Evolutionary conservation across 2,888 invertebrate species (phyloP).

Genomic region (Drosophila recens): DNA sequence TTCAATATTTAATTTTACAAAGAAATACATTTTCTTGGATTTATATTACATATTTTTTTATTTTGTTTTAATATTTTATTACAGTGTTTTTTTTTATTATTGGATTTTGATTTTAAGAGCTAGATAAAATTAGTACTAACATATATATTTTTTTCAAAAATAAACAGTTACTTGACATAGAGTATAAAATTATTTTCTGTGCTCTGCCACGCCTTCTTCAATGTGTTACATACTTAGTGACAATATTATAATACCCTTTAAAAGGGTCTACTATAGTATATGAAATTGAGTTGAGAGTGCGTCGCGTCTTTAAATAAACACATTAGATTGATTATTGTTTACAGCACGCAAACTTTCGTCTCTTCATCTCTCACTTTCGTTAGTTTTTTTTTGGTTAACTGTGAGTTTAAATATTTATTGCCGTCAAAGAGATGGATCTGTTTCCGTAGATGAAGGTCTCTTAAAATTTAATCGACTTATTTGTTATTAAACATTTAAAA

Average conservation of each 20-base stretch:
- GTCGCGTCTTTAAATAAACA: conserved; percentile 62
- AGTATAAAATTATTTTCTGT: no score
- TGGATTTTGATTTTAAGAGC: no score
- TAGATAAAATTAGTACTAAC: no score
- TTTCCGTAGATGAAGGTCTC: conserved; percentile 29
- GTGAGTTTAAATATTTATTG: conserved; percentile 53
- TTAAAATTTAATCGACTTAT: conserved; percentile 44
- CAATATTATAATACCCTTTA: neutral
- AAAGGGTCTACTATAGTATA: neutral
- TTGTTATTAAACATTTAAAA: conserved; percentile 30
- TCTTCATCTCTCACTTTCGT: conserved; percentile 4
- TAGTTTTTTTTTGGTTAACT: neutral
- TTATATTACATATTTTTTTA: no score
- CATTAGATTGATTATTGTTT: conserved; percentile 68
- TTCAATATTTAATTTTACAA: no score
- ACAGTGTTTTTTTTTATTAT: no score
- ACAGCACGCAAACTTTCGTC: conserved; percentile 63
- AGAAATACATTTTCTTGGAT: no score
- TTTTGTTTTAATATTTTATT: no score
- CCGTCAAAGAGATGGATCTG: conserved; percentile 21
- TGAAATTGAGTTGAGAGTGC: conserved; percentile 60
- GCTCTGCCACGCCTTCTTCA: no score
- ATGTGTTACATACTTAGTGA: neutral
- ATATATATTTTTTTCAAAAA: no score
- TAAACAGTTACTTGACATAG: no score